Base-by-base conservation (phyloP, 2,888 invertebrate genomes). In the Nesidiocoris tenuis region DNA sequence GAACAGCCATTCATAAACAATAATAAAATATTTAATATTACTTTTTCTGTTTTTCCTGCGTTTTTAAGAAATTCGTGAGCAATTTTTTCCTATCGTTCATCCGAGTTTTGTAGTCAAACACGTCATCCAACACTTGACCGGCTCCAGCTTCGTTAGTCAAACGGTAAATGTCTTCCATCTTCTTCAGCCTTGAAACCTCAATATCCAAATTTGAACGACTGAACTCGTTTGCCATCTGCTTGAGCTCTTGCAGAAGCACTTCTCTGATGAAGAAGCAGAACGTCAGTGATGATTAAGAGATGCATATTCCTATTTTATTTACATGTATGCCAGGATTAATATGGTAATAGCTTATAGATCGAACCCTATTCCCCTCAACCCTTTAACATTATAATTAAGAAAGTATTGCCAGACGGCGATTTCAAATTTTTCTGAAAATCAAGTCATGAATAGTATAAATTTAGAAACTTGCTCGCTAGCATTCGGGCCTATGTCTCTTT, bases 171-270 rank as follows among this genome's bases (percentile, higher is more conserved):
- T 63, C 39, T 61, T 72, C 72, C 1, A 72, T 39, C 19, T 72
- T 72, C 61, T 63, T 72, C 72, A 72, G 61, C 54, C 57, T 61
- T 9, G 17, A 22, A 9, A 72, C 39, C 54, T 72, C 72, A 17
- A 19, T 16, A 23, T 19, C 22, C 3, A 72, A 19, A 5, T 18
- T 61, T 1, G 39, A 39, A 19, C 23, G 22, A n/a, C 24, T 19
- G 39, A 21, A 72, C 12, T 72, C 72, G 54, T 72, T 72, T 19
- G 72, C 72, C 54, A 72, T 72, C 39, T 72, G 72, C 9, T 56
- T 55, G 9, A 72, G 23, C 24, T 72, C 72, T 63, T 61, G 25
- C 1, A 72, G 12, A 5, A 72, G 54, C 12, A 72, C 72, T 16
- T 57, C 17, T 12, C 70, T 70, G 70, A 18, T 12, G n/a, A n/a